Evolutionary conservation across 2,797 vertebrate genomes (phyloP).

Genomic region (Gadopsis marmoratus): DNA sequence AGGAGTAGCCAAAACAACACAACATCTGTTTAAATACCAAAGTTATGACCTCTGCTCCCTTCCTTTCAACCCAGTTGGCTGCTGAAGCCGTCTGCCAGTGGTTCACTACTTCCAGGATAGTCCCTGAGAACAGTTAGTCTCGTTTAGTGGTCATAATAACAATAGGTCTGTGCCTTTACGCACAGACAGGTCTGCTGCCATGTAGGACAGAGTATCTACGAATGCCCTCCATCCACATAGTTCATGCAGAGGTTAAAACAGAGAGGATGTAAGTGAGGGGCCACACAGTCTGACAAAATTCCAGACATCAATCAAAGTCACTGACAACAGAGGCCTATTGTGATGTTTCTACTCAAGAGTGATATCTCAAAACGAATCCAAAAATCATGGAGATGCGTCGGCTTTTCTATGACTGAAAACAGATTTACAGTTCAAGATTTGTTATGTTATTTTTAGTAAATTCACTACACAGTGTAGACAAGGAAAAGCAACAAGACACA

Average conservation of each 20-base stretch:
- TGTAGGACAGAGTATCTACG: constrained; percentile 68
- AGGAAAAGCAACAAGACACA: constrained; percentile 1
- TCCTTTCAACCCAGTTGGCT: constrained; percentile 62
- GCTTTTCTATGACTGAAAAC: not conserved
- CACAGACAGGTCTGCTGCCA: constrained; percentile 61
- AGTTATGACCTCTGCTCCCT: constrained; percentile 54
- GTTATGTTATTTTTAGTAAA: not conserved
- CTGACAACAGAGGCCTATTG: constrained; percentile 29
- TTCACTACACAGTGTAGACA: not conserved
- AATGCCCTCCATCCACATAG: constrained; percentile 55
- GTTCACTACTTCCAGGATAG: constrained; percentile 58
- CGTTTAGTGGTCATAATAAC: constrained; percentile 58
- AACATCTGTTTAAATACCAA: constrained; percentile 33
- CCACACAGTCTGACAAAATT: constrained; percentile 53
- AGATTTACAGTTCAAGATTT: constrained; percentile 5
- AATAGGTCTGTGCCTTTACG: constrained; percentile 55
- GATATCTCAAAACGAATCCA: constrained; percentile 15
- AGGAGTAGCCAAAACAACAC: constrained; percentile 10
- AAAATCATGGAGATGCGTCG: too few relatives aligned
- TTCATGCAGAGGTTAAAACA: constrained; percentile 71
- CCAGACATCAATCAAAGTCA: constrained; percentile 58
- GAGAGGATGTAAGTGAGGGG: constrained; percentile 71
- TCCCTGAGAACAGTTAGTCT: constrained; percentile 29
- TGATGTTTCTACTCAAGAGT: constrained; percentile 18
- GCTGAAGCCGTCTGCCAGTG: constrained; percentile 47